Base-by-base conservation (phyloP, 2,797 vertebrate genomes). In the Zalophus californianus region DNA sequence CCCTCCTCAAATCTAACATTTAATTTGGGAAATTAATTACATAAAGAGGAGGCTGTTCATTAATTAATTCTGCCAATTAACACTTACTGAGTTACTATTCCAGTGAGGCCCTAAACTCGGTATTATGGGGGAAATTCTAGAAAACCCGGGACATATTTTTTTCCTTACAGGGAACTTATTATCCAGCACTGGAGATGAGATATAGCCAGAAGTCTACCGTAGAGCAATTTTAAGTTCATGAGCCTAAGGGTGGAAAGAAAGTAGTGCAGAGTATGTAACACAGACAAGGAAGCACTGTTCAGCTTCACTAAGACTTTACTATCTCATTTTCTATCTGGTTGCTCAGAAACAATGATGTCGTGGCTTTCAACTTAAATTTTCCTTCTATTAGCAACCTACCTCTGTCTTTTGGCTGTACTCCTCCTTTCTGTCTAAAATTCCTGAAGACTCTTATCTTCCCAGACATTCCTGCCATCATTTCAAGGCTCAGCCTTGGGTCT, bases 11-110 rank as follows among this genome's bases (percentile, higher is more conserved):
- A 91, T 80, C 15, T 41, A 97, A 16, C 21, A 90, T 41, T 94
- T 87, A 78, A 60, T 68, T 92, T 94, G 58, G 35, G 82, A 97
- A 95, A 90, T 78, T 73, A 82, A 91, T 88, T 92, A 87, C 18
- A 73, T 87, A 41, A 93, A 70, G 21, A 91, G n/a, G 83, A 89
- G 91, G 54, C 8, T 62, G 7, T 68, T 93, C 27, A 35, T 91
- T 93, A 70, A 85, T 82, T 89, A 86, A 90, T 93, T 77, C 50
- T 95, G 13, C 35, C 70, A 90, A 44, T 84, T 94, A 92, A 62
- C 54, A 93, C 72, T 96, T 82, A 84, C 80, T 96, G 60, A 90
- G 38, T 44, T 80, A 84, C 25, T 94, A 62, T 79, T 70, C 56
- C 27, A 87, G 72, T 68, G 66, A 96, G 38, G 21, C 21, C 27